Evolutionary conservation across 2,888 invertebrate species (phyloP).

Genomic region (Sphaeridia pumilis): DNA sequence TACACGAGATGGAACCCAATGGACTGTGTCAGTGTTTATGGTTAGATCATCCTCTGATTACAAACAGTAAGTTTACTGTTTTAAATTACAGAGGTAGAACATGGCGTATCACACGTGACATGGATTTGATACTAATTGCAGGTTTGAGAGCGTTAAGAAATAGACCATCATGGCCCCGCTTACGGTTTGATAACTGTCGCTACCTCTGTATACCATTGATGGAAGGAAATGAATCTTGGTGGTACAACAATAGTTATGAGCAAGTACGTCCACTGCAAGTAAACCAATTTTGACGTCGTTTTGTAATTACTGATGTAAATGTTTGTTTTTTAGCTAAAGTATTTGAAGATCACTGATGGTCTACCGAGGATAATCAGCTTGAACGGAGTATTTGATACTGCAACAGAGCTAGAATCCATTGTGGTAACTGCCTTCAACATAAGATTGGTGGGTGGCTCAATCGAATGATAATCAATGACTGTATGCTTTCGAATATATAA

Average conservation of each 20-base stretch:
- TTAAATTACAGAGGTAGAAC: too few species aligned
- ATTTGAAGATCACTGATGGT: conserved; percentile 23
- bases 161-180: conserved; percentile 18
- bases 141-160: conserved; percentile 2
- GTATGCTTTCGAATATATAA: too few species aligned
- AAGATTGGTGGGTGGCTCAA: conserved; percentile 25
- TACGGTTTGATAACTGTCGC: conserved; percentile 15
- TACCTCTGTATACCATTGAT: conserved; percentile 22
- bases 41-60: conserved; percentile 30
- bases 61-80: too few species aligned
- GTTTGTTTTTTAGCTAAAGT: conserved; percentile 14
- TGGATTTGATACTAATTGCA: too few species aligned
- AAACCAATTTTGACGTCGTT: too few species aligned
- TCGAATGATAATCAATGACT: too few species aligned
- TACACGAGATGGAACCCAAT: conserved; percentile 15
- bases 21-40: conserved; percentile 18
- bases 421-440: conserved; percentile 27
- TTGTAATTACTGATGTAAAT: too few species aligned
- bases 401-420: conserved; percentile 20
- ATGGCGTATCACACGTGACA: too few species aligned
- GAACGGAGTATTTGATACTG: conserved; percentile 21
- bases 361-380: conserved; percentile 19
- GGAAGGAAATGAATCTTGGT: conserved; percentile 17
- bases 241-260: conserved; percentile 3
- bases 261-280: too few species aligned